These are phyloP conservation scores for Xiphophorus hellerii DNA, from an alignment of 2,113 vertebrate genomes.

Conservation along the genomic window DNA sequence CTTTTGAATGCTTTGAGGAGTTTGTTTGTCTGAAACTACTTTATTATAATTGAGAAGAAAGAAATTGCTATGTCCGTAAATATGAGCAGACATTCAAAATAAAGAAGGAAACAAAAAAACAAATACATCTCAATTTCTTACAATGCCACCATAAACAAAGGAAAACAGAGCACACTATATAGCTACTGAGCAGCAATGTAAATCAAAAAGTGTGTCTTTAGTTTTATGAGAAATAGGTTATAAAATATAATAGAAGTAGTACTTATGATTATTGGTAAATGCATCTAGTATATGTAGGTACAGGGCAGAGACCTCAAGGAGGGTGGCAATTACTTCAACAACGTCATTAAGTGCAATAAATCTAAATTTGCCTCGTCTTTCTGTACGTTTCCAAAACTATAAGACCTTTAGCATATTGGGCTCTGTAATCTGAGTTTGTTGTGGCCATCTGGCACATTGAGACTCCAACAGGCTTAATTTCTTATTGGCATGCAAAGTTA, in stretches of 20 bases:
- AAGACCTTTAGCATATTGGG: not conserved
- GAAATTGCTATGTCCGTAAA: slow-evolving; percentile 9
- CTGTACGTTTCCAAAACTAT: not conserved
- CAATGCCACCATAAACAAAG: slow-evolving; percentile 7
- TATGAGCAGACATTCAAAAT: slow-evolving; percentile 7
- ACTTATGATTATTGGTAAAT: slow-evolving; percentile 46
- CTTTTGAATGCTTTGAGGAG: slow-evolving; percentile 26
- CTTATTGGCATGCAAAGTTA: not conserved
- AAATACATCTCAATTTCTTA: slow-evolving; percentile 8
- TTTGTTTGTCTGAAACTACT: slow-evolving; percentile 27
- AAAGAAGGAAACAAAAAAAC: not conserved
- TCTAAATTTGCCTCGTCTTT: not conserved
- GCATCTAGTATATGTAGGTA: slow-evolving; percentile 10
- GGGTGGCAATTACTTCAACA: not conserved
- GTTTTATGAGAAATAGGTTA: slow-evolving; percentile 17
- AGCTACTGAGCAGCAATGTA: slow-evolving; percentile 4
- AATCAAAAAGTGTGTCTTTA: slow-evolving; percentile 18
- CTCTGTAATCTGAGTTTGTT: not conserved
- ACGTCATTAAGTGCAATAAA: not conserved
- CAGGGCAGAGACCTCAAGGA: slow-evolving; percentile 15
- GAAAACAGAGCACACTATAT: slow-evolving; percentile 11
- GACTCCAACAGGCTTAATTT: not conserved
- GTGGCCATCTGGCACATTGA: not conserved
- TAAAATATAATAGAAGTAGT: slow-evolving; percentile 22
- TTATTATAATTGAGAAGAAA: slow-evolving; percentile 38